Evolutionary conservation across 2,888 invertebrate genomes (phyloP).

Genomic region (Drosophila prolongata): DNA sequence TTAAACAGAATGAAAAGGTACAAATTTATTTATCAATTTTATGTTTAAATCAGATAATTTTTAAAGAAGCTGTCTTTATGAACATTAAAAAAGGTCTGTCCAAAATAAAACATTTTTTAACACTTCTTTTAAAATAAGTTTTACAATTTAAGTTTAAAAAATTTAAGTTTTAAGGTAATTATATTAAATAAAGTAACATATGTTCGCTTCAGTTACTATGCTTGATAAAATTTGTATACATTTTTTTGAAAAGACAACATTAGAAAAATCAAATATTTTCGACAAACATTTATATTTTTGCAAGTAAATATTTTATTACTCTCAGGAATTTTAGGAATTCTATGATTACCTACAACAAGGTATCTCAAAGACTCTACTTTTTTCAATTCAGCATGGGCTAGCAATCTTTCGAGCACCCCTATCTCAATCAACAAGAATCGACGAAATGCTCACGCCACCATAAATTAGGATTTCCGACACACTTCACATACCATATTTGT

Average conservation of each 20-base stretch:
- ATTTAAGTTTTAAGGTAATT: too few species aligned
- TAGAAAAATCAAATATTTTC: too few species aligned
- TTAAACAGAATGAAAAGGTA: neutral
- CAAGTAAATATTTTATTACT: neutral
- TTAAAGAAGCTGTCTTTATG: neutral
- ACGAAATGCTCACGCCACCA: slow-evolving; percentile 16
- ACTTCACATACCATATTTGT: slow-evolving; percentile 41
- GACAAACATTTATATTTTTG: too few species aligned
- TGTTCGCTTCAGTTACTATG: too few species aligned
- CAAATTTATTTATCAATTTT: neutral
- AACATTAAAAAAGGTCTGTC: neutral
- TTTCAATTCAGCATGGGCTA: neutral
- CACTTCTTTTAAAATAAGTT: too few species aligned
- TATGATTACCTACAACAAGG: neutral
- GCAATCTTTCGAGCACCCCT: slow-evolving; percentile 10
- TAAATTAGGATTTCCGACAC: slow-evolving; percentile 63
- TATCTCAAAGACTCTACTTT: neutral
- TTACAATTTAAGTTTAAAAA: too few species aligned
- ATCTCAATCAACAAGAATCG: slow-evolving; percentile 22
- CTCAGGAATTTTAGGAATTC: neutral
- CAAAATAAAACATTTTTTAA: too few species aligned
- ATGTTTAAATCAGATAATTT: neutral
- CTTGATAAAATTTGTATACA: too few species aligned
- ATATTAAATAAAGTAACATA: too few species aligned
- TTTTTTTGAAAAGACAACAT: too few species aligned